These are phyloP conservation scores for Cataglyphis cursor DNA, from an alignment of 2,888 invertebrate species.

Conservation along the genomic window DNA sequence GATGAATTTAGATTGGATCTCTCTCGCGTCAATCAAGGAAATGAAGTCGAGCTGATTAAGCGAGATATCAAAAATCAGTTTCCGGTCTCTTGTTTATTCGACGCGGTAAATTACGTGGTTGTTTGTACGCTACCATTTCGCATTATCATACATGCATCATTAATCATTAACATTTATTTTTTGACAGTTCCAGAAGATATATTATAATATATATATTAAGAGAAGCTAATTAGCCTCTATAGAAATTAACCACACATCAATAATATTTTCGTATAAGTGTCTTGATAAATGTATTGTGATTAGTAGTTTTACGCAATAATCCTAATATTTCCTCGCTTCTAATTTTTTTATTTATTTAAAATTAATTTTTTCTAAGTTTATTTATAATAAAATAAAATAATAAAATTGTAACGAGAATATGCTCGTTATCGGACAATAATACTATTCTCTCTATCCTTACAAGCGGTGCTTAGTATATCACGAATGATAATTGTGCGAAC, in stretches of 20 bases:
- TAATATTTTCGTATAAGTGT: neutral
- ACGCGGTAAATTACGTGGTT: neutral
- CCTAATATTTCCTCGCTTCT: neutral
- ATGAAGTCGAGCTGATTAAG: slow-evolving; percentile 8
- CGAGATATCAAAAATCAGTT: slow-evolving; percentile 12
- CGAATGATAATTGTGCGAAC: slow-evolving; percentile 34
- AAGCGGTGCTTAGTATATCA: slow-evolving; percentile 36
- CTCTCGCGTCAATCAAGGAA: slow-evolving; percentile 25
- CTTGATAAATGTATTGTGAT: neutral
- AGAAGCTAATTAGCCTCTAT: neutral
- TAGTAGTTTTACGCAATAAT: neutral
- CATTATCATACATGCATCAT: slow-evolving; percentile 8
- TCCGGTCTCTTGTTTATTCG: slow-evolving; percentile 56
- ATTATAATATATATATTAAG: neutral
- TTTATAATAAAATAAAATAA: slow-evolving; percentile 4
- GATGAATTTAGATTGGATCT: slow-evolving; percentile 31
- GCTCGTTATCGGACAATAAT: neutral
- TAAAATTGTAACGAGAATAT: neutral
- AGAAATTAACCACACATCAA: neutral
- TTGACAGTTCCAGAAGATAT: neutral
- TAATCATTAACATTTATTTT: slow-evolving; percentile 2
- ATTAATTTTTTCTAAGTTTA: neutral
- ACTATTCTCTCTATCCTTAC: neutral
- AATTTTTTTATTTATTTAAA: neutral
- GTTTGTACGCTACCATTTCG: slow-evolving; percentile 28